Conservation (phyloP, 1,140 invertebrate species). For the Varroa destructor region DNA sequence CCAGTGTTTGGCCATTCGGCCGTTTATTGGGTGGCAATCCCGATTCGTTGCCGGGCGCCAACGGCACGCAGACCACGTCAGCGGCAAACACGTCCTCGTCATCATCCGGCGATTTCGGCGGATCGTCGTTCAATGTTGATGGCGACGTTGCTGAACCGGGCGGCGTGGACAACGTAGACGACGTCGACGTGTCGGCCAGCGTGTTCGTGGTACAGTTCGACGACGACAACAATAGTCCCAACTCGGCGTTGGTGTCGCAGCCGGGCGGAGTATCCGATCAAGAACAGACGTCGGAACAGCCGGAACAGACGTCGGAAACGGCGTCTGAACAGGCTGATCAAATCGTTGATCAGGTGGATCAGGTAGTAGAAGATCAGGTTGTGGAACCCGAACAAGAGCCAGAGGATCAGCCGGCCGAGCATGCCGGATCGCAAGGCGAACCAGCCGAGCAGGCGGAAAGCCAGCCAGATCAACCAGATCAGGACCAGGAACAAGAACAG, state of each 20-base stretch:
- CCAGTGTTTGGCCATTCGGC: conserved; percentile 5
- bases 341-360: no score
- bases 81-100: conserved; percentile 3
- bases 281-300: conserved; percentile 13
- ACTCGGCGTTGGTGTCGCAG: conserved; percentile 18
- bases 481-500: no score
- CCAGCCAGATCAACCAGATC: no score
- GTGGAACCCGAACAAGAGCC: no score
- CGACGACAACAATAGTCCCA: conserved; percentile 28
- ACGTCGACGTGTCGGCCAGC: conserved; percentile 23
- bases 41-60: conserved; percentile 20
- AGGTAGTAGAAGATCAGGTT: no score
- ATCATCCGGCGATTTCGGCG: conserved; percentile 25
- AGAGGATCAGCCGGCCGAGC: no score
- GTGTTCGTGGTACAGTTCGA: conserved; percentile 27
- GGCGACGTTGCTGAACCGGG: conserved; percentile 10
- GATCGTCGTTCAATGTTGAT: conserved; percentile 25
- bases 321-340: no score
- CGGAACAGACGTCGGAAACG: no score
- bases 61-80: conserved; percentile 21
- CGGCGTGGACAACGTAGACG: conserved; percentile 1
- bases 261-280: conserved; percentile 8
- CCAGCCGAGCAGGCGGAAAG: no score
- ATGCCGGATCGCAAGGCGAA: no score
- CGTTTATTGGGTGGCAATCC: conserved; percentile 24